Percentiles rank a stretch among this genome's conserved stretches.
These are phyloP conservation scores for Aspidiotus destructor DNA, from an alignment of 2,888 invertebrate genomes.

Conservation along the genomic window DNA sequence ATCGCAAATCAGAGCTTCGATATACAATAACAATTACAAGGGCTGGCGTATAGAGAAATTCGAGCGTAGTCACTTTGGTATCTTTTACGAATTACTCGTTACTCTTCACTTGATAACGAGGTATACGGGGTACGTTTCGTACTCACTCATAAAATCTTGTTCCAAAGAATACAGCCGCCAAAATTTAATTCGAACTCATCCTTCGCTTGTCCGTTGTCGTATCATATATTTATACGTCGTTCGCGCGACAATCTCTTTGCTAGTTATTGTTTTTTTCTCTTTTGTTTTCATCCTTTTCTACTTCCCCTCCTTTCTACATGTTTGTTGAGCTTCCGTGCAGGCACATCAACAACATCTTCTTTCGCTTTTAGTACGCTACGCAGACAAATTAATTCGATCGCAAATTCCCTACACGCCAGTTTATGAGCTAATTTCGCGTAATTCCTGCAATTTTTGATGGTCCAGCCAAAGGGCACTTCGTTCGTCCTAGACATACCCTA, in stretches of 20 bases:
- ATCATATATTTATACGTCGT: slow-evolving; percentile 6
- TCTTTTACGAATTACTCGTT: too few species aligned
- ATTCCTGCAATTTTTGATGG: slow-evolving; percentile 23
- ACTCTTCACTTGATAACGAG: too few species aligned
- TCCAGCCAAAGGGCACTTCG: slow-evolving; percentile 25
- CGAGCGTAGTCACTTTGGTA: too few species aligned
- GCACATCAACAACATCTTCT: slow-evolving; percentile 20
- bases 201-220: background rate
- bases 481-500: slow-evolving; percentile 4
- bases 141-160: background rate
- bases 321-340: slow-evolving; percentile 23
- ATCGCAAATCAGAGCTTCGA: too few species aligned
- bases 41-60: too few species aligned
- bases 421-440: slow-evolving; percentile 29
- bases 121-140: background rate
- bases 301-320: background rate
- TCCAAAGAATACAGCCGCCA: background rate
- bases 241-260: background rate
- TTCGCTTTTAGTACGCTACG: slow-evolving; percentile 18
- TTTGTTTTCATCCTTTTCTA: too few species aligned
- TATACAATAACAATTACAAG: too few species aligned
- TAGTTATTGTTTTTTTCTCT: too few species aligned
- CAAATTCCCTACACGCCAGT: slow-evolving; percentile 28
- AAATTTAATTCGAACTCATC: slow-evolving; percentile 10
- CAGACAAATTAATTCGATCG: slow-evolving; percentile 31